Evolutionary conservation across 2,888 invertebrate genomes (phyloP), one percentile per base, ranked within the genome.

Genomic region (Aporophyla lueneburgensis): DNA sequence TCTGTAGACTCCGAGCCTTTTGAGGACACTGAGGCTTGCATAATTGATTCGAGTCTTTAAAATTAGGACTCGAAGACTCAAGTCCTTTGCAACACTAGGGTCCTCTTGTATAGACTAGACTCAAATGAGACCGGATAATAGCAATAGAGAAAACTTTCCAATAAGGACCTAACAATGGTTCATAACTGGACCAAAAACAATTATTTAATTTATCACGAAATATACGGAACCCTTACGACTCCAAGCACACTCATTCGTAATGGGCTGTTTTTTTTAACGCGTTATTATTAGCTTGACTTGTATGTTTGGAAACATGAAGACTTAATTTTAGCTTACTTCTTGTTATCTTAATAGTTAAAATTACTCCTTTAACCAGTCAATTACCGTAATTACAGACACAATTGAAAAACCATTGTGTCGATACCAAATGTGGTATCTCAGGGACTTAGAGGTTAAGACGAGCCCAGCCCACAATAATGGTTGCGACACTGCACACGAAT

Each of bases 281-380:
- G 27, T 62, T 84, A 84, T 80, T 65, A 59, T 65, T 84, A 80
- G 66, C 51, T 54, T 65, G 24, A 51, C 43, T 58, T 59, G 53
- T 12, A 27, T 72, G 46, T 61, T 71, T 27, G 53, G 71, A 71
- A 43, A 54, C 7, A 33, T 19, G n/a, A 24, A 53, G 24, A 54
- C 27, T 78, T 69, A 24, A 69, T 65, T 79, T 78, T 51, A 59
- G 70, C 58, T 66, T 73, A 69, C 53, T 65, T 77, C 82, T 51
- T 65, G 21, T 53, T 21, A 14, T 27, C 24, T 16, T 53, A 56
- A 12, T 27, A n/a, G n/a, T 71, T 79, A 54, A 27, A 58, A 49
- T 46, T 9, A 69, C 6, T 56, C n/a, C 43, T 51, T 69, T 5
- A n/a, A n/a, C n/a, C n/a, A n/a, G n/a, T n/a, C n/a, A n/a, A n/a